A percentile compares a stretch with the other conserved stretches of the same genome.
These are phyloP conservation scores for Xenopus laevis DNA, from an alignment of 2,113 vertebrate genomes.

Conservation along the genomic window DNA sequence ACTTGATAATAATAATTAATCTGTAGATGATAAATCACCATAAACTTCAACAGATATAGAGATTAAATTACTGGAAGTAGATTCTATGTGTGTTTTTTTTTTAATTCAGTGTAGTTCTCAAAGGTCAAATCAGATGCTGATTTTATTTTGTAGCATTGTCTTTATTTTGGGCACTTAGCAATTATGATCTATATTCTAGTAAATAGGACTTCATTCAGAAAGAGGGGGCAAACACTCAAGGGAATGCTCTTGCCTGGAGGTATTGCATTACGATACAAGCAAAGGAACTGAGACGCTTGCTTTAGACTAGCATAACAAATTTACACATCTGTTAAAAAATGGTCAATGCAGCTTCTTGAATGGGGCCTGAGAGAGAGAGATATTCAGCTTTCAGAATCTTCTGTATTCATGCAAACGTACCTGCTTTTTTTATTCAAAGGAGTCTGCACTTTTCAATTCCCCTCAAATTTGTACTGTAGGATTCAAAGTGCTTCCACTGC, in stretches of 20 bases:
- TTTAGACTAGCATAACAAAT: slow-evolving; percentile 58
- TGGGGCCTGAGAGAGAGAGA: slow-evolving; percentile 22
- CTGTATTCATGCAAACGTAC: slow-evolving; percentile 11
- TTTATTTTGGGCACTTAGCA: neutral
- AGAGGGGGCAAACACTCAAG: slow-evolving; percentile 29
- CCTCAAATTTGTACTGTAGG: slow-evolving; percentile 26
- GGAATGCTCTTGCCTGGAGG: slow-evolving; percentile 51
- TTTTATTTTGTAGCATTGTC: neutral
- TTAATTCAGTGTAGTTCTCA: neutral
- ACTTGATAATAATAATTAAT: too few species aligned
- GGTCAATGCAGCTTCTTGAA: slow-evolving; percentile 49
- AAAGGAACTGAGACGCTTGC: slow-evolving; percentile 44
- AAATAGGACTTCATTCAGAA: slow-evolving; percentile 23
- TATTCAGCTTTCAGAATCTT: slow-evolving; percentile 38
- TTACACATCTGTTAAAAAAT: slow-evolving; percentile 47
- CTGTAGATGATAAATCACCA: too few species aligned
- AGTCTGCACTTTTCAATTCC: neutral
- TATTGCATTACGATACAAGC: slow-evolving; percentile 48
- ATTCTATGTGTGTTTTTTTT: too few species aligned
- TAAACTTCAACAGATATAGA: too few species aligned
- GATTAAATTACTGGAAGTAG: too few species aligned
- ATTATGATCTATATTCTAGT: slow-evolving; percentile 2
- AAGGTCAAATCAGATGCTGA: neutral
- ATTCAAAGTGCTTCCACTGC: slow-evolving; percentile 45
- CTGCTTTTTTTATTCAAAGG: slow-evolving; percentile 28